Percentiles rank a stretch among this genome's conserved stretches.
Evolutionary conservation across 1,140 invertebrate species (phyloP).

Genomic region (Ips typographus): DNA sequence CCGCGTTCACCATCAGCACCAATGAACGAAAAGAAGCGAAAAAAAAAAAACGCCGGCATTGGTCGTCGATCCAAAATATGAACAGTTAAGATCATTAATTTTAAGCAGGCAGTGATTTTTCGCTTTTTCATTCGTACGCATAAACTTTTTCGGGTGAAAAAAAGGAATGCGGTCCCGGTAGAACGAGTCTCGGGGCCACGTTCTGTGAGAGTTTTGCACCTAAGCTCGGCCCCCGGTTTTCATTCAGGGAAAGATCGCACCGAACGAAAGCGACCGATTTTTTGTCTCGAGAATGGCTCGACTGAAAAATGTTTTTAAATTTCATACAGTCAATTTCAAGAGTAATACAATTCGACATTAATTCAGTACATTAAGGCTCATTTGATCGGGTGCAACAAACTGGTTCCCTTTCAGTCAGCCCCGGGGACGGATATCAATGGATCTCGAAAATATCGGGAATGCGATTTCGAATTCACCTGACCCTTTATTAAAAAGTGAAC

Average conservation of each 20-base stretch:
- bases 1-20: no score
- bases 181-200: constrained; percentile 22
- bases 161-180: constrained; percentile 20
- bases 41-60: constrained; percentile 24
- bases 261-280: constrained; percentile 23
- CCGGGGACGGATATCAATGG: constrained; percentile 40
- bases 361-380: constrained; percentile 44
- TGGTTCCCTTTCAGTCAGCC: constrained; percentile 29
- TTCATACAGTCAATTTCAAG: constrained; percentile 40
- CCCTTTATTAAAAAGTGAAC: constrained; percentile 11
- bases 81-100: constrained; percentile 32
- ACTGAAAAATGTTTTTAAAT: constrained; percentile 36
- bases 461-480: constrained; percentile 38
- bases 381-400: constrained; percentile 37
- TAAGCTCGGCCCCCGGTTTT: constrained; percentile 10
- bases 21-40: no score
- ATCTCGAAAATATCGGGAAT: constrained; percentile 40
- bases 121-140: constrained; percentile 30
- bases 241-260: constrained; percentile 26
- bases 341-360: constrained; percentile 44
- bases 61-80: constrained; percentile 24
- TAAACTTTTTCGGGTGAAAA: constrained; percentile 14
- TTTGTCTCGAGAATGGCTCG: constrained; percentile 18
- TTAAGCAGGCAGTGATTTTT: constrained; percentile 25
- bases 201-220: constrained; percentile 31